Evolutionary conservation across 2,888 invertebrate genomes (phyloP), one percentile per base, ranked within the genome.

Genomic region (Herminia tarsipennalis): DNA sequence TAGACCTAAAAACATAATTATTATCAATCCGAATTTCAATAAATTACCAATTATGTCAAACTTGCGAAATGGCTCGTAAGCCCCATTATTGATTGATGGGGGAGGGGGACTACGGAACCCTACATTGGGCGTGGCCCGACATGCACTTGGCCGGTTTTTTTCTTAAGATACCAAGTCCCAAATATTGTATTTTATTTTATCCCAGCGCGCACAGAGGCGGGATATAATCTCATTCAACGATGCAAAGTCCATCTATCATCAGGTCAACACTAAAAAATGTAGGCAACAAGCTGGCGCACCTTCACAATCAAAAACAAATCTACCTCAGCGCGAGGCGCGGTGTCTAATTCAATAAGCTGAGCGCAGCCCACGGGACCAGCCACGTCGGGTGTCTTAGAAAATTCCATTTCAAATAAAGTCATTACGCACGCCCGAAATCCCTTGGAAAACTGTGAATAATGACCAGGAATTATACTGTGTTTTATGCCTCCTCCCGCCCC

Each of bases 381-480:
- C 52, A 44, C 57, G 46, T 58, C 53, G 58, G 62, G 65, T 72
- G 65, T 75, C 73, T 77, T 69, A 69, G 66, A 63, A 69, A 75
- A 80, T 81, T 76, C 76, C 75, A 78, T 78, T 73, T 69, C 65
- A 67, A 79, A 80, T 81, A 82, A 81, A 82, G 79, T 77, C 79
- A 77, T 81, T 81, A 79, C 69, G 70, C 70, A 51, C 73, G 70
- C 69, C 63, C 67, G 56, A 72, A 71, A 78, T 76, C 73, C 66
- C 71, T 69, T 67, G 70, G 75, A 71, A 76, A 80, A 81, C 77
- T 81, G 81, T 82, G 81, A 82, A 81, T 83, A 82, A 83, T 80
- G 81, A 76, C 77, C 66, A 72, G 73, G 81, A 78, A 80, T 82
- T 82, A 81, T 81, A 73, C 81, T 79, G 81, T 81, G 73, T 81